Conservation (phyloP, 2,888 invertebrate species). For the Sicus ferrugineus region DNA sequence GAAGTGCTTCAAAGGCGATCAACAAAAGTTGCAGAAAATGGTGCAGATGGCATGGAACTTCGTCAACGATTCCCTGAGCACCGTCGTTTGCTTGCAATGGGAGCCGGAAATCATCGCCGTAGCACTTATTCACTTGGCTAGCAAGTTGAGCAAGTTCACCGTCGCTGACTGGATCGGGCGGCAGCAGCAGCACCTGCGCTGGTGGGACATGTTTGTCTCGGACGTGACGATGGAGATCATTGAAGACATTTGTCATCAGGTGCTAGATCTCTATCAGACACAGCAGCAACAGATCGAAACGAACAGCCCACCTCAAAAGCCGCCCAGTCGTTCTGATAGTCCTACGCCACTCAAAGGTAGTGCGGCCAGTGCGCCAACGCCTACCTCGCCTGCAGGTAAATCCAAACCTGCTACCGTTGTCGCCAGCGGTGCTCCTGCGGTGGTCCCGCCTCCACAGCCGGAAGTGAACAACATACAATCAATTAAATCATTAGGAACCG, state of each 20-base stretch:
- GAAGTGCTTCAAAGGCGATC: constrained; percentile 92
- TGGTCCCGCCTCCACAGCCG: not conserved
- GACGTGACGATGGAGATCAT: constrained; percentile 92
- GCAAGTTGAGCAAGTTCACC: constrained; percentile 94
- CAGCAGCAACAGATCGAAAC: constrained; percentile 66
- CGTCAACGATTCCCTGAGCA: constrained; percentile 97
- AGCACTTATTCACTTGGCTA: constrained; percentile 95
- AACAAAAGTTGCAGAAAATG: constrained; percentile 92
- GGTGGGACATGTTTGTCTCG: constrained; percentile 99
- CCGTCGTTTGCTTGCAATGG: constrained; percentile 96
- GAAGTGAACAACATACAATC: constrained; percentile 57
- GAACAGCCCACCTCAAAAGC: constrained; percentile 67
- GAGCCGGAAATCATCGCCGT: constrained; percentile 99
- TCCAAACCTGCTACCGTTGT: constrained; percentile 32
- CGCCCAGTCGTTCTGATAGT: constrained; percentile 72
- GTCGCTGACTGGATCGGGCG: constrained; percentile 92
- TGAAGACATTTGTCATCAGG: constrained; percentile 97
- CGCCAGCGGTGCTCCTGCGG: not conserved
- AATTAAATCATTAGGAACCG: constrained; percentile 55
- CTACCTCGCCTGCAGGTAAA: constrained; percentile 42
- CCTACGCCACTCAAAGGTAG: constrained; percentile 53
- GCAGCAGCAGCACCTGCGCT: constrained; percentile 77
- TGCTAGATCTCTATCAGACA: constrained; percentile 87
- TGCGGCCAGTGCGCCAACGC: constrained; percentile 24
- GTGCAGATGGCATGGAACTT: constrained; percentile 99